Evolutionary conservation across 2,888 invertebrate species (phyloP), one percentile per base, ranked within the genome.

Genomic region (Pelosia muscerda): DNA sequence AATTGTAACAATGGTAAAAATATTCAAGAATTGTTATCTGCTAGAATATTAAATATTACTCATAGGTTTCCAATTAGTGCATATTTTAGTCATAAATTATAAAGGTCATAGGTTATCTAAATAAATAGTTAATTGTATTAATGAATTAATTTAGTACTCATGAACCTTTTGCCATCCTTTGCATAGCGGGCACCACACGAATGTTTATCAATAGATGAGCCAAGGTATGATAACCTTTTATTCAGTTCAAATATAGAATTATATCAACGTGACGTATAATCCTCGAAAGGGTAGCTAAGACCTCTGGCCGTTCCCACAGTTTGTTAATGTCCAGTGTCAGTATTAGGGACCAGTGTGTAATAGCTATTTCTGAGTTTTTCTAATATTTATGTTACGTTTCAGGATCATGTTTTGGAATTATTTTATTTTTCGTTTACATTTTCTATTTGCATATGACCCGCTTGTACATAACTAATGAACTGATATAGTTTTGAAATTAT

Each of bases 81-180:
- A 38, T 4, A 31, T 31, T 34, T 58, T 58, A 11, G 34, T 22
- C 34, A 25, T 15, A n/a, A n/a, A n/a, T n/a, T n/a, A 15, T 3
- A 3, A 38, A 15, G 15, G 38, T 15, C 4, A 25, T 55, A 8
- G 15, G 15, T 55, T 6, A 19, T 13, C 15, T 19, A 25, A 59
- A 23, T 8, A 23, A 38, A 8, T 2, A 25, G 23, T 22, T 22
- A 1, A 38, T 59, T 59, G 25, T 5, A 59, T 38, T 59, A 19
- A 25, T 25, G 15, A 38, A 38, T 38, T 59, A 38, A 59, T 23
- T 59, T 25, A 34, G 23, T 19, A 15, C 59, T 25, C 23, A 19
- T 10, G 34, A 25, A 66, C 2, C 19, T 49, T 26, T 42, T 26
- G 28, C 66, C 66, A 72, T 64, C 68, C 68, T 67, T 72, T 54